These are phyloP conservation scores for Drosophila cardini DNA, from an alignment of 1,140 invertebrate genomes.

Conservation along the genomic window DNA sequence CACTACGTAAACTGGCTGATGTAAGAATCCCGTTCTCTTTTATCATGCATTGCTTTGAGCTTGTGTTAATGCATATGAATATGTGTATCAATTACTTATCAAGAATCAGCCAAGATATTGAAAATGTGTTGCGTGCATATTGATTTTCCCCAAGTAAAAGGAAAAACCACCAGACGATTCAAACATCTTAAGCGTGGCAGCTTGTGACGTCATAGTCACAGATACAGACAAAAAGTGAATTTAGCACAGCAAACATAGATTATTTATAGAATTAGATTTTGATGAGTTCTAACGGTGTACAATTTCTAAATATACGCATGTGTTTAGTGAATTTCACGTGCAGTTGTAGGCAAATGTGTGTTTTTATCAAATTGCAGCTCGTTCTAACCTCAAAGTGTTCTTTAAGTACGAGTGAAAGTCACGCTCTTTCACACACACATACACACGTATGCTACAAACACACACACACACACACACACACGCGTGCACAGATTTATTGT, in stretches of 20 bases:
- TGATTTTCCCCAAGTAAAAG: constrained; percentile 33
- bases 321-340: background rate
- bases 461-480: background rate
- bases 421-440: background rate
- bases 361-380: constrained; percentile 2
- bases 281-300: background rate
- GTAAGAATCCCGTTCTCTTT: constrained; percentile 44
- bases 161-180: constrained; percentile 20
- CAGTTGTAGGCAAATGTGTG: background rate
- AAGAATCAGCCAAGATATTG: constrained; percentile 27
- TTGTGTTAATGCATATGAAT: constrained; percentile 3
- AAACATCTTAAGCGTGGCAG: constrained; percentile 8
- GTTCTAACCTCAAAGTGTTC: constrained; percentile 17
- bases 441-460: background rate
- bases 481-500: too few species aligned
- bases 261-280: constrained; percentile 2
- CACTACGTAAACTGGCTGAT: constrained; percentile 48
- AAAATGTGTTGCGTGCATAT: constrained; percentile 28
- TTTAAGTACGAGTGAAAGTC: constrained; percentile 10
- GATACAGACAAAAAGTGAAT: constrained; percentile 1
- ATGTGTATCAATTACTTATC: constrained; percentile 22
- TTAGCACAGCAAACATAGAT: background rate
- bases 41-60: constrained; percentile 2
- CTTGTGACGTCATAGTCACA: constrained; percentile 29
- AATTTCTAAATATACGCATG: background rate